phyloP scores from a whole-genome alignment of 2,888 invertebrate species.

The Iphiclides podalirius region DNA sequence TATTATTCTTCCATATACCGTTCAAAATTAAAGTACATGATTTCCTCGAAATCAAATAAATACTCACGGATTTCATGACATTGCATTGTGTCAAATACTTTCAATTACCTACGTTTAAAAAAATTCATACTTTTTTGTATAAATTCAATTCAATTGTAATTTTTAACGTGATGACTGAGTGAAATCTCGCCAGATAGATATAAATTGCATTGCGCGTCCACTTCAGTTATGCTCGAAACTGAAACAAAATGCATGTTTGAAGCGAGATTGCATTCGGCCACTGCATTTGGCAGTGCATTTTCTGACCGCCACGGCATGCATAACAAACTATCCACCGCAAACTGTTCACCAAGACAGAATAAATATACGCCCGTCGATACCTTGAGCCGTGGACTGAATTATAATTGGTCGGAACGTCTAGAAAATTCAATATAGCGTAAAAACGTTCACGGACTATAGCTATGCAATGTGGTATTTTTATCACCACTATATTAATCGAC shows the following conservation, averaged over 20 bases:
- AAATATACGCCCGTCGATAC: conserved; percentile 44
- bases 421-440: not conserved
- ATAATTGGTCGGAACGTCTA: conserved; percentile 14
- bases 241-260: conserved; percentile 42
- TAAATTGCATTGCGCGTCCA: conserved; percentile 13
- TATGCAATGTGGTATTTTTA: not conserved
- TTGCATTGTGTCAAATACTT: too few species aligned
- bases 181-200: conserved; percentile 4
- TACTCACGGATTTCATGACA: too few species aligned
- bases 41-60: too few species aligned
- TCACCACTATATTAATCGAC: too few species aligned
- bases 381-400: conserved; percentile 22
- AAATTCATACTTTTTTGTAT: too few species aligned
- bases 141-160: too few species aligned
- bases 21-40: too few species aligned
- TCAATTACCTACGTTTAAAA: too few species aligned
- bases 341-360: conserved; percentile 55
- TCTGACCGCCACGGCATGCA: conserved; percentile 57
- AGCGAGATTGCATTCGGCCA: conserved; percentile 56
- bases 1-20: too few species aligned
- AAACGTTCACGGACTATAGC: not conserved
- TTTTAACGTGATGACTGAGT: not conserved
- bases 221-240: conserved; percentile 8
- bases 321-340: conserved; percentile 53
- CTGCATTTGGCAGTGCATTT: conserved; percentile 54